Percentiles rank a stretch among this genome's conserved stretches.
phyloP scores from a whole-genome alignment of 2,113 vertebrate genomes.

The Neolamprologus toae region DNA sequence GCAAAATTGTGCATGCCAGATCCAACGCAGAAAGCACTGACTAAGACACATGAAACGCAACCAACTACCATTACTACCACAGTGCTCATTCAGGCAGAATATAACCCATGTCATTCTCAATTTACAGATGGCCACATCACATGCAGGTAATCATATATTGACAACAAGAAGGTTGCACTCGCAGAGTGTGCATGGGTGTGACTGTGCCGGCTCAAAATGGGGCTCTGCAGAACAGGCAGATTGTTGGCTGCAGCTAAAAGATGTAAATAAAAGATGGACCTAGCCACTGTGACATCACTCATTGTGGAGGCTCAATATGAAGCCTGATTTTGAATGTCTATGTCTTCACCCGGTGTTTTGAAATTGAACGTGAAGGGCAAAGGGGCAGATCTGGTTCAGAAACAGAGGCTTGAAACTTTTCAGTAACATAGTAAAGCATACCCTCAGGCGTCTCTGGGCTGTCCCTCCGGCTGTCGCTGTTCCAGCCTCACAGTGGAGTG shows the following conservation, averaged over 20 bases:
- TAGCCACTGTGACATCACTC: not conserved
- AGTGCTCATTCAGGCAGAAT: not conserved
- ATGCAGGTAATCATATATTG: not conserved
- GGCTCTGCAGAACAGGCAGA: not conserved
- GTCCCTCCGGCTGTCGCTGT: constrained; percentile 77
- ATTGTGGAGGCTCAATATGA: not conserved
- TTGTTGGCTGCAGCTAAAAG: not conserved
- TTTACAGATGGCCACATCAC: not conserved
- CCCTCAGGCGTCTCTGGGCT: constrained; percentile 25
- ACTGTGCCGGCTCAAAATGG: not conserved
- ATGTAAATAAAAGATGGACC: not conserved
- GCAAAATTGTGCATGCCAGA: not conserved
- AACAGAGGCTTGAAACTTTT: not conserved
- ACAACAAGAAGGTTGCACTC: not conserved
- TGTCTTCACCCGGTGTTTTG: not conserved
- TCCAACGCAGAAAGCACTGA: not conserved
- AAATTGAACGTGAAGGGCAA: not conserved
- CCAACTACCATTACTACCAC: not conserved
- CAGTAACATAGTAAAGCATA: not conserved
- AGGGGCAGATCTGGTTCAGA: not conserved
- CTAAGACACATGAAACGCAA: not conserved
- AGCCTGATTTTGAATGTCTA: not conserved
- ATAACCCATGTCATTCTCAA: not conserved
- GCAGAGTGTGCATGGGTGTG: not conserved
- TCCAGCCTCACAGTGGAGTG: constrained; percentile 89